phyloP scores from a whole-genome alignment of 2,797 vertebrate species.

The Ciconia nigra region DNA sequence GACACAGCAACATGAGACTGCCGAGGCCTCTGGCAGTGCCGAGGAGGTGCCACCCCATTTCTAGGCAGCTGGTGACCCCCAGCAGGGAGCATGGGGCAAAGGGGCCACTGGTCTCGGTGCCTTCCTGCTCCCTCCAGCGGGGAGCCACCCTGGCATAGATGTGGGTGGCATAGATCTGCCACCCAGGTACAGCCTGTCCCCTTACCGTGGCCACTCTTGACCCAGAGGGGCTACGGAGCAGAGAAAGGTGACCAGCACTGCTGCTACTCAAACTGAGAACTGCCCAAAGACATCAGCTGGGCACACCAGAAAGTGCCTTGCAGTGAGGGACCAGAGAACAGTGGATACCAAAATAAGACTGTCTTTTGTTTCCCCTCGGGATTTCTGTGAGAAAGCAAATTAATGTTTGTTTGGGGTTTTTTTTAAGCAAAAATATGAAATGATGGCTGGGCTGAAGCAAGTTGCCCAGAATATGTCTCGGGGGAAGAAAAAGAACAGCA shows the following conservation, averaged over 20 bases:
- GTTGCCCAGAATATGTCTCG: not conserved
- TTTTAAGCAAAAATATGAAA: not conserved
- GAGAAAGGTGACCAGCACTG: not conserved
- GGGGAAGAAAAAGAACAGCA: not conserved
- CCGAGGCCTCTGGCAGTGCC: not conserved
- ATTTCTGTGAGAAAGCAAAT: not conserved
- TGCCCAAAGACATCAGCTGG: not conserved
- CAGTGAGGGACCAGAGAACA: not conserved
- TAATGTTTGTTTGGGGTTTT: not conserved
- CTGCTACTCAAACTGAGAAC: not conserved
- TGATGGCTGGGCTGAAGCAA: not conserved
- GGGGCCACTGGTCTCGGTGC: fast-evolving
- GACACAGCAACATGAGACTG: not conserved
- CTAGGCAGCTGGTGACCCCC: not conserved
- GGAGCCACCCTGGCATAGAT: not conserved
- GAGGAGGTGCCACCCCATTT: not conserved
- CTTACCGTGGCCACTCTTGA: not conserved
- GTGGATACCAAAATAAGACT: not conserved
- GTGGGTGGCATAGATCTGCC: too few species aligned
- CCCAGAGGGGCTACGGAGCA: not conserved
- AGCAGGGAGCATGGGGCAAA: not conserved
- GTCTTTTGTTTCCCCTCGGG: not conserved
- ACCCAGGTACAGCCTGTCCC: not conserved
- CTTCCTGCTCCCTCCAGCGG: not conserved
- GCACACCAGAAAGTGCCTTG: not conserved